Percentiles rank a stretch among this genome's conserved stretches.
These are phyloP conservation scores for Plagodis dolabraria DNA, from an alignment of 2,888 invertebrate species.

Conservation along the genomic window DNA sequence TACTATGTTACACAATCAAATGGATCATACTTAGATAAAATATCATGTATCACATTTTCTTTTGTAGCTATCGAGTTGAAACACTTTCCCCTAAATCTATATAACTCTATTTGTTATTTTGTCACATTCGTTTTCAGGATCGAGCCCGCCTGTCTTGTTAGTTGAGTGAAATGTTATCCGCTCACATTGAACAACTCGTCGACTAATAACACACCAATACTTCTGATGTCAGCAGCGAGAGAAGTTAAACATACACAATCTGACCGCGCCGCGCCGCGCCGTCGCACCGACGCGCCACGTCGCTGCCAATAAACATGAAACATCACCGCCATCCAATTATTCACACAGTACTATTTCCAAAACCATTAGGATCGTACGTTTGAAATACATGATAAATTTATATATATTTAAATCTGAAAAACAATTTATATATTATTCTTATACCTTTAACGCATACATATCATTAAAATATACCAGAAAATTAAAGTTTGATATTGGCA, in stretches of 20 bases:
- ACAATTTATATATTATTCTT: no score
- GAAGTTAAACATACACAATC: background rate
- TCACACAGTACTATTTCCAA: no score
- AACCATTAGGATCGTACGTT: no score
- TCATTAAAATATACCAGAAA: no score
- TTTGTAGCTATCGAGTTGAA: conserved; percentile 10
- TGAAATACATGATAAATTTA: no score
- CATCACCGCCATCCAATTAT: no score
- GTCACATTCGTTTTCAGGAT: conserved; percentile 19
- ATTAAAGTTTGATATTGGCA: no score
- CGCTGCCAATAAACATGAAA: no score
- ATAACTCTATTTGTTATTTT: conserved; percentile 21
- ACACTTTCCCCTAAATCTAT: conserved; percentile 11
- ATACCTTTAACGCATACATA: no score
- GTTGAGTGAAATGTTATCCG: conserved; percentile 18
- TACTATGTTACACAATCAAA: background rate
- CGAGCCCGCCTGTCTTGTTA: conserved; percentile 21
- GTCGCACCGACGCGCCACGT: no score
- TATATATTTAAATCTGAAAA: no score
- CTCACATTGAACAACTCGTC: conserved; percentile 4
- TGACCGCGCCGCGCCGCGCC: background rate
- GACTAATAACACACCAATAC: background rate
- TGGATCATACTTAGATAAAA: background rate
- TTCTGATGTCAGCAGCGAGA: background rate
- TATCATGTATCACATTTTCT: conserved; percentile 1